These are phyloP conservation scores for Clupea harengus DNA, from an alignment of 2,113 vertebrate species.

Conservation along the genomic window DNA sequence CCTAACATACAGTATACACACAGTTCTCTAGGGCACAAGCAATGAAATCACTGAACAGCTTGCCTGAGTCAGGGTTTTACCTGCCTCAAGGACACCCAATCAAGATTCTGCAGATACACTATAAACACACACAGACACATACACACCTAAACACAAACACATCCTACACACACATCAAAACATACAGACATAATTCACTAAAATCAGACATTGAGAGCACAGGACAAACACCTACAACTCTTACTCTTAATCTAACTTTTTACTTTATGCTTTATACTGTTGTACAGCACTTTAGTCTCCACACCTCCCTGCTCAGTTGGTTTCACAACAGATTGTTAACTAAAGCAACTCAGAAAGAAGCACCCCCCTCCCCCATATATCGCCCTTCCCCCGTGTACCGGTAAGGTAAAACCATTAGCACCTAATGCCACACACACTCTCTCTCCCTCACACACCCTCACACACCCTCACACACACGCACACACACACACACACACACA, in stretches of 20 bases:
- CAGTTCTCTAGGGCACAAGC: conserved; percentile 21
- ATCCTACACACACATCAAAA: background rate
- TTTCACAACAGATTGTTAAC: conserved; percentile 19
- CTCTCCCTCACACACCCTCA: background rate
- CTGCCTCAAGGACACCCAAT: conserved; percentile 35
- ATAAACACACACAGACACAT: background rate
- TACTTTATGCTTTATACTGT: background rate
- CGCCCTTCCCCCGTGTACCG: conserved; percentile 35
- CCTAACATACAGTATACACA: background rate
- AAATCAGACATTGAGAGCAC: background rate
- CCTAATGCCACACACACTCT: conserved; percentile 27
- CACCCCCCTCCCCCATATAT: conserved; percentile 14
- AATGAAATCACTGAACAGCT: conserved; percentile 15
- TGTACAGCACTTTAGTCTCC: background rate
- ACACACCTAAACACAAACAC: background rate
- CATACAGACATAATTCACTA: background rate
- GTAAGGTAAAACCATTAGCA: conserved; percentile 51
- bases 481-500: conserved; percentile 21
- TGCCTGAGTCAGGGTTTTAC: conserved; percentile 23
- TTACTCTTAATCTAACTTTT: background rate
- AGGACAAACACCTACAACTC: background rate
- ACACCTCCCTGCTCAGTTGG: background rate
- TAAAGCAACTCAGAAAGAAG: conserved; percentile 24
- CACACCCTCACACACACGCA: conserved; percentile 19
- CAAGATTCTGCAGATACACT: background rate